Conservation (phyloP, 2,113 vertebrate species). For the Sebastes schlegelii region DNA sequence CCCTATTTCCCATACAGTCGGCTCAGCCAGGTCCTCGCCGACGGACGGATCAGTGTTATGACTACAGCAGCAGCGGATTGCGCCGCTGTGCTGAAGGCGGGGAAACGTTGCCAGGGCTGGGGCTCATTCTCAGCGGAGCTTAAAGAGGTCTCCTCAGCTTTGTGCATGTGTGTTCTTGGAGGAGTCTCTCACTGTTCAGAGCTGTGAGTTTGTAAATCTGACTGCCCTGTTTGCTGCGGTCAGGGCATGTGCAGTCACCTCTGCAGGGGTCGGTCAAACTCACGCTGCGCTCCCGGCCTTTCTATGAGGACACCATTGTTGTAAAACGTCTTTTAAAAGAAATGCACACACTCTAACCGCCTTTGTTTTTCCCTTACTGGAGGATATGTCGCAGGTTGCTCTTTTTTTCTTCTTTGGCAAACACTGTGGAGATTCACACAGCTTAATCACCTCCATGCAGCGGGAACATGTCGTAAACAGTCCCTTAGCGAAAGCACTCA, state of each 20-base stretch:
- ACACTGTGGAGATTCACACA: conserved; percentile 55
- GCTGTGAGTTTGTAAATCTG: conserved; percentile 78
- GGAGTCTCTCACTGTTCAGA: conserved; percentile 56
- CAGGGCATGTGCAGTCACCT: conserved; percentile 75
- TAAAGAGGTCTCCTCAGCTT: conserved; percentile 57
- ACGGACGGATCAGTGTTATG: conserved; percentile 67
- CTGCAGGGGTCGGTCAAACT: conserved; percentile 61
- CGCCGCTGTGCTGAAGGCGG: conserved; percentile 44
- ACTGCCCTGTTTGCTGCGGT: conserved; percentile 70
- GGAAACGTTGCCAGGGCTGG: conserved; percentile 39
- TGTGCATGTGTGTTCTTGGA: conserved; percentile 47
- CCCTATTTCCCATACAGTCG: conserved; percentile 39
- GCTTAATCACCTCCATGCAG: conserved; percentile 72
- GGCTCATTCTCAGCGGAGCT: conserved; percentile 56
- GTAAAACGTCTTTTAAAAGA: conserved; percentile 48
- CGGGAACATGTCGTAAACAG: conserved; percentile 69
- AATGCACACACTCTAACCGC: conserved; percentile 4
- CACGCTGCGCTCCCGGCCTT: conserved; percentile 39
- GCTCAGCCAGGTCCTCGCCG: conserved; percentile 46
- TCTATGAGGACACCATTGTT: conserved; percentile 28
- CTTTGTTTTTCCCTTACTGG: conserved; percentile 30
- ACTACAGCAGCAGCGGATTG: conserved; percentile 63
- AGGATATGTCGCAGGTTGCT: conserved; percentile 42
- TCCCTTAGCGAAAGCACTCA: conserved; percentile 69
- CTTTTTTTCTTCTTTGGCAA: conserved; percentile 53